Percentiles rank a stretch among this genome's conserved stretches.
These are phyloP conservation scores for Osmerus eperlanus DNA, from an alignment of 2,113 vertebrate genomes.

Conservation along the genomic window DNA sequence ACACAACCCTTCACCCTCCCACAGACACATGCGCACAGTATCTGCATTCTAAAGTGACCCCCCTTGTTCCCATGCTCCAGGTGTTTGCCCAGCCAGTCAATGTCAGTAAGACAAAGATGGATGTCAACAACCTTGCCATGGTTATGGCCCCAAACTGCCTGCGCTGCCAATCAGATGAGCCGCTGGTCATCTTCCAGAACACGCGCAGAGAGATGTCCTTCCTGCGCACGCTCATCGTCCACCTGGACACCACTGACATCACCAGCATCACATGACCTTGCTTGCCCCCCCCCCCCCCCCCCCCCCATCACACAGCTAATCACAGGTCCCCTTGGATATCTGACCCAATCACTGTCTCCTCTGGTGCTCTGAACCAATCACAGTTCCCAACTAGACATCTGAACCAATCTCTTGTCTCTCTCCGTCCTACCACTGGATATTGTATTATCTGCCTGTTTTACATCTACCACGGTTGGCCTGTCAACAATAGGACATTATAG, in stretches of 20 bases:
- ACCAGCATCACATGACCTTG: constrained; percentile 67
- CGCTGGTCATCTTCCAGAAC: constrained; percentile 79
- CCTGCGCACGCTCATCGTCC: constrained; percentile 77
- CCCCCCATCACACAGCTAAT: neutral
- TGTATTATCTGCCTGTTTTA: too few species aligned
- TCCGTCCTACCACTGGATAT: too few species aligned
- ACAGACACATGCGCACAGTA: too few species aligned
- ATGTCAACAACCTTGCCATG: constrained; percentile 82
- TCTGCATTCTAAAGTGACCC: neutral
- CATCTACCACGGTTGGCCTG: too few species aligned
- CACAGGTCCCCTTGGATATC: neutral
- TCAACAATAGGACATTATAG: too few species aligned
- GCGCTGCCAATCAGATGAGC: constrained; percentile 78
- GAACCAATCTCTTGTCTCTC: too few species aligned
- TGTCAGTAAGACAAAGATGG: constrained; percentile 81
- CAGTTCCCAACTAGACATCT: too few species aligned
- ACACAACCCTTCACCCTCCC: too few species aligned
- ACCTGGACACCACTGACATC: constrained; percentile 77
- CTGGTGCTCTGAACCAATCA: too few species aligned
- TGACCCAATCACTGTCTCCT: too few species aligned
- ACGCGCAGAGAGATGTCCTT: constrained; percentile 82
- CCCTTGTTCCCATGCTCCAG: constrained; percentile 46
- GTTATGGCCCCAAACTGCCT: constrained; percentile 83
- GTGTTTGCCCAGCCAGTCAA: constrained; percentile 79
- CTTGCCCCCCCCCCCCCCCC: neutral